A percentile compares a stretch with the other conserved stretches of the same genome.
Conservation (phyloP, 2,888 invertebrate species). For the Operophtera brumata region DNA sequence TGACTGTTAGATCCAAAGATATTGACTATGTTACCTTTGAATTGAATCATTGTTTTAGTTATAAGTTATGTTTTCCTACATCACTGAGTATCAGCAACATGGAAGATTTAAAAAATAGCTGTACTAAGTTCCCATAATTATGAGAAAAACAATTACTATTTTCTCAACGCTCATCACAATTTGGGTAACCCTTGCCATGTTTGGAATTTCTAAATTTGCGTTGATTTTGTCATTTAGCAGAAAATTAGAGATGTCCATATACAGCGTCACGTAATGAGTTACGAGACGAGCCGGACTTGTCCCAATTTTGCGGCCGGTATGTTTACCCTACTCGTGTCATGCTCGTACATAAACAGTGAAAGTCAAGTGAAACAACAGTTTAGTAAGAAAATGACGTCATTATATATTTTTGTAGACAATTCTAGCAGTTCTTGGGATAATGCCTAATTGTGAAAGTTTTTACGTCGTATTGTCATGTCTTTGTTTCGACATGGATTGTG, state of each 20-base stretch:
- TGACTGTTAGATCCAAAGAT: no score
- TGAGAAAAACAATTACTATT: background rate
- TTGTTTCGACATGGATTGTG: conserved; percentile 29
- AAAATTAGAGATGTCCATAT: conserved; percentile 37
- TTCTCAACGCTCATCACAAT: conserved; percentile 4
- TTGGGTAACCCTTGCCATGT: conserved; percentile 27
- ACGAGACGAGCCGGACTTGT: conserved; percentile 27
- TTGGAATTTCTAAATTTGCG: conserved; percentile 25
- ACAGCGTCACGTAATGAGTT: conserved; percentile 25
- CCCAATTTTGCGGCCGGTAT: conserved; percentile 29
- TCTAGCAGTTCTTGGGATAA: conserved; percentile 10
- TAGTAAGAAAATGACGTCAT: conserved; percentile 30
- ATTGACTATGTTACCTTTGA: no score
- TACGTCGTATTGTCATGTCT: conserved; percentile 26
- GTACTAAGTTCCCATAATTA: conserved; percentile 6
- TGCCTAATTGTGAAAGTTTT: conserved; percentile 27
- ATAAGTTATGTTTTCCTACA: no score
- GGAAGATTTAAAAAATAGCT: background rate
- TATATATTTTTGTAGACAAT: conserved; percentile 18
- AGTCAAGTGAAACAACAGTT: conserved; percentile 29
- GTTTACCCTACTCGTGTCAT: conserved; percentile 24
- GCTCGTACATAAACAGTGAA: conserved; percentile 32
- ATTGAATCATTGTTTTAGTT: no score
- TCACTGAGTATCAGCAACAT: no score
- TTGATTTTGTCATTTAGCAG: conserved; percentile 30